Base-by-base conservation (phyloP, 2,797 vertebrate genomes). In the Manis pentadactyla region DNA sequence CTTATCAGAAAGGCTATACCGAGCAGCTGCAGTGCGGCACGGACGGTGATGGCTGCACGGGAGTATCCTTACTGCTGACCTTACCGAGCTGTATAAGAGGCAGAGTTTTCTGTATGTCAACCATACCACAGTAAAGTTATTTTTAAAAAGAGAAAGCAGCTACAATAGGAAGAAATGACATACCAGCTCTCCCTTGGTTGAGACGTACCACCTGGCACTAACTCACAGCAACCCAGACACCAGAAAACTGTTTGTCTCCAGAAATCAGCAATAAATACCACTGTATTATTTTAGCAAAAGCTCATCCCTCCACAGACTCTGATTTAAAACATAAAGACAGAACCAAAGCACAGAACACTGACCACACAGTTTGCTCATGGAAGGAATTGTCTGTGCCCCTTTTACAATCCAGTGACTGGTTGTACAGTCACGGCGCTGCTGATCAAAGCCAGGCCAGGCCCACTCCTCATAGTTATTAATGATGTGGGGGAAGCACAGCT, bases 391-490 rank as follows among this genome's bases (percentile, higher is more conserved):
- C 12, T 78, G 64, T 0, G 2, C 9, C 85, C 61, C 53, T 86
- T 93, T 93, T 94, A 53, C 21, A 63, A 75, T 89, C 79, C 81
- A 78, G 31, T 57, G 82, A 71, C 34, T 63, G 34, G 29, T 19
- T 81, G 71, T 27, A 11, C 6, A 87, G 81, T 81, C 71, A 34
- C 29, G 71, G 39, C 7, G 21, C 15, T 53, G 42, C 59, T 84
- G 53, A 83, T 15, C 64, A 68, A 46, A 83, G 85, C 27, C 14
- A 2, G 57, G n/a, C 31, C 31, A n/a, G 51, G 37, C 21, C 13
- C 31, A 61, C 14, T 64, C 73, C 75, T 91, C 89, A 87, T 61
- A 51, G 74, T 66, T 90, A 95, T 95, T 96, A 92, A 89, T 87
- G 90, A 97, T 34, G 19, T 11, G 8, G 11, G 13, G 37, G 29